These are phyloP conservation scores for Drosophila erecta DNA, from an alignment of 1,140 invertebrate genomes.

Conservation along the genomic window DNA sequence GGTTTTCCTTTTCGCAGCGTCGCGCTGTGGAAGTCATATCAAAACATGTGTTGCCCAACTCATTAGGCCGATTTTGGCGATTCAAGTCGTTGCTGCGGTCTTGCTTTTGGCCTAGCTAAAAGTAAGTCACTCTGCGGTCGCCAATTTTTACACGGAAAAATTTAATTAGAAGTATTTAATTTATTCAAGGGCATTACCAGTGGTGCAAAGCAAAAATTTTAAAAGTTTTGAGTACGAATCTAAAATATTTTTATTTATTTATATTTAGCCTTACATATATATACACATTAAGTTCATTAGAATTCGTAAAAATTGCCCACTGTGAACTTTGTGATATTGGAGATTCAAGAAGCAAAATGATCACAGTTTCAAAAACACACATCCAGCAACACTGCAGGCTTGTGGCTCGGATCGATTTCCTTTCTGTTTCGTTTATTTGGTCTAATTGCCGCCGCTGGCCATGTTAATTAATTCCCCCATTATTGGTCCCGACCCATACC, in stretches of 20 bases:
- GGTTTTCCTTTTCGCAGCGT: constrained; percentile 17
- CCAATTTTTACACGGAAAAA: constrained; percentile 16
- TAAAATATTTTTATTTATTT: no score
- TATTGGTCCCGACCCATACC: background rate
- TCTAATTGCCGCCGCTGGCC: constrained; percentile 48
- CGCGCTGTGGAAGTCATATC: constrained; percentile 35
- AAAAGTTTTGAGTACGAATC: no score
- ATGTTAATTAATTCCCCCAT: constrained; percentile 58
- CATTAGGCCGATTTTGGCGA: constrained; percentile 46
- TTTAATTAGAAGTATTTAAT: background rate
- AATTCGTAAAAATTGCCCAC: background rate
- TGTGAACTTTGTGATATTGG: constrained; percentile 12
- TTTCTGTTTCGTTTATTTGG: constrained; percentile 43
- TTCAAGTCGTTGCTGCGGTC: constrained; percentile 23
- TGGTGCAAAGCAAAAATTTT: background rate
- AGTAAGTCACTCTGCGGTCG: constrained; percentile 21
- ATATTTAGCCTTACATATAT: no score
- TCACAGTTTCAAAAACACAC: constrained; percentile 8
- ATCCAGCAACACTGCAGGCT: background rate
- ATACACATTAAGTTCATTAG: no score
- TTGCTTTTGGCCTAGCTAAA: constrained; percentile 26
- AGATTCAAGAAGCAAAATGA: constrained; percentile 1
- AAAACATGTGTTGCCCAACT: constrained; percentile 58
- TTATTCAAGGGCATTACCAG: background rate
- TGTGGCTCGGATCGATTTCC: constrained; percentile 29